Conservation (phyloP, 2,113 vertebrate species). For the Hymenochirus boettgeri region DNA sequence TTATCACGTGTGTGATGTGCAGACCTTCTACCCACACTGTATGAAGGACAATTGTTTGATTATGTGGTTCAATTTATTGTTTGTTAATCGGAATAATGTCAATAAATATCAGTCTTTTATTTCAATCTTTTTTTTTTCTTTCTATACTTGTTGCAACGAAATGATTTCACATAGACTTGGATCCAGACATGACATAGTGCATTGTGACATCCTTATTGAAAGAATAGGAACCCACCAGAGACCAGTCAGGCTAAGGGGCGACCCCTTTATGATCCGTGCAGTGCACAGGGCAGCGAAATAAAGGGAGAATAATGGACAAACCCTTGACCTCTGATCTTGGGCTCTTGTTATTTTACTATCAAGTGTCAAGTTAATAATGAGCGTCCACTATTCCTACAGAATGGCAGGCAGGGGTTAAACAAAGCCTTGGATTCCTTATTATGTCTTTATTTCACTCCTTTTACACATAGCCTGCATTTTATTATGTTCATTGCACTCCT, state of each 20-base stretch:
- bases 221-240: constrained; percentile 17
- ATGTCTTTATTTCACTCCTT: constrained; percentile 37
- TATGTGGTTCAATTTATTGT: too few species aligned
- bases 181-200: not conserved
- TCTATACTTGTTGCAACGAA: not conserved
- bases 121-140: not conserved
- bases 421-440: constrained; percentile 38
- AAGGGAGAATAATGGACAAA: constrained; percentile 26
- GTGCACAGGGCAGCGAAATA: constrained; percentile 35
- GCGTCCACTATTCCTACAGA: constrained; percentile 40
- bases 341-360: constrained; percentile 44
- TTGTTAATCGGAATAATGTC: too few species aligned
- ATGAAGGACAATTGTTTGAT: too few species aligned
- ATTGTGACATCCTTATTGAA: constrained; percentile 1
- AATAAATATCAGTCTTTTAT: too few species aligned
- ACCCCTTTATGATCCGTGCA: constrained; percentile 27
- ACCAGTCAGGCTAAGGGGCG: constrained; percentile 15
- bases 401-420: constrained; percentile 43
- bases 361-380: constrained; percentile 44
- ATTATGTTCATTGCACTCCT: too few species aligned
- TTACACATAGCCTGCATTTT: too few species aligned
- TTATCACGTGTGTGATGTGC: too few species aligned
- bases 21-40: too few species aligned
- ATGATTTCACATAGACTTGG: constrained; percentile 3
- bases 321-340: constrained; percentile 45